phyloP scores from a whole-genome alignment of 2,888 invertebrate genomes.

The Ophraella communa region DNA sequence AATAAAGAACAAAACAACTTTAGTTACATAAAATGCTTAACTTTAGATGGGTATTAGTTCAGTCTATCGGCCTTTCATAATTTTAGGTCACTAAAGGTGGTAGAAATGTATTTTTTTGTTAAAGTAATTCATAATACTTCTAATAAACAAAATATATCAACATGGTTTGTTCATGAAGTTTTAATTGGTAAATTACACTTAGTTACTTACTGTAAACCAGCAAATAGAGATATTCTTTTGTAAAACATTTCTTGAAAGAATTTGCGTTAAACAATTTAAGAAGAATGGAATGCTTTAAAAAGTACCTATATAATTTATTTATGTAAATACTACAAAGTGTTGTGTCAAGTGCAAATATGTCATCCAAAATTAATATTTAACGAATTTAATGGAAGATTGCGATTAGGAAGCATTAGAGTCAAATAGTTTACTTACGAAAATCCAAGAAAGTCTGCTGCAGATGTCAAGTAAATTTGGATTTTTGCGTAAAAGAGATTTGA shows the following conservation, averaged over 20 bases:
- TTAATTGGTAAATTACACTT: no score
- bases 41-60: no score
- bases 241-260: neutral
- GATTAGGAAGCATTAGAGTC: no score
- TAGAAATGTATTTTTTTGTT: no score
- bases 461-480: neutral
- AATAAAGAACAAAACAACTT: no score
- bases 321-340: neutral
- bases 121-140: neutral
- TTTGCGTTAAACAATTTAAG: constrained; percentile 5
- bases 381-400: neutral
- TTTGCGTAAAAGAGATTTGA: constrained; percentile 1
- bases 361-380: constrained; percentile 1
- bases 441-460: neutral
- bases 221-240: neutral
- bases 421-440: neutral
- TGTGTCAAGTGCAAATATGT: neutral
- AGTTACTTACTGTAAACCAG: no score
- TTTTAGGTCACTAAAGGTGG: no score
- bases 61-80: no score
- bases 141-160: constrained; percentile 2
- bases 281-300: no score
- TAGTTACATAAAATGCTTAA: no score
- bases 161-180: neutral
- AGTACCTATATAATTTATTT: no score